phyloP scores from a whole-genome alignment of 2,888 invertebrate genomes.

The Hyposoter dolosus region DNA sequence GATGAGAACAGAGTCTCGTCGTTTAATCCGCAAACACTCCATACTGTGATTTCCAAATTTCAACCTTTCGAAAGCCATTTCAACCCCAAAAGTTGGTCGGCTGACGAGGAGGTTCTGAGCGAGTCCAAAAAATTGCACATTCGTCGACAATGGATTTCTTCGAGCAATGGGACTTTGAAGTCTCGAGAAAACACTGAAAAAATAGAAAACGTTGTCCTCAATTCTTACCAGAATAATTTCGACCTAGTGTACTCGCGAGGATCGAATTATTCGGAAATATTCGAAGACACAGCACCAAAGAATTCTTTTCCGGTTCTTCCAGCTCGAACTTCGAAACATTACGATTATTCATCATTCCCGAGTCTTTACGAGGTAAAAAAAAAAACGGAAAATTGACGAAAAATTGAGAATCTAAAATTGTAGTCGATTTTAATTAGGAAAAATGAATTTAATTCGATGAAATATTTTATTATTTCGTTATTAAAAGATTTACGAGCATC shows the following conservation, averaged over 20 bases:
- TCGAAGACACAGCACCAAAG: background rate
- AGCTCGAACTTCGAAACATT: background rate
- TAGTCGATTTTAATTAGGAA: background rate
- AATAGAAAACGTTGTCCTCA: slow-evolving; percentile 12
- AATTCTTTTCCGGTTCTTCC: background rate
- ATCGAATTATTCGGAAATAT: slow-evolving; percentile 59
- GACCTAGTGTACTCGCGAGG: slow-evolving; percentile 34
- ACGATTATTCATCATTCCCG: slow-evolving; percentile 45
- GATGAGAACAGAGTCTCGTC: slow-evolving; percentile 16
- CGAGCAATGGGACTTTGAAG: slow-evolving; percentile 3
- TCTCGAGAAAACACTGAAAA: background rate
- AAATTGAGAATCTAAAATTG: background rate
- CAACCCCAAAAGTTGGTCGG: background rate
- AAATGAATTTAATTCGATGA: background rate
- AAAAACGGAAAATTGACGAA: too few species aligned
- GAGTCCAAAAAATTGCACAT: background rate
- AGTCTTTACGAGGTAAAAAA: slow-evolving; percentile 48
- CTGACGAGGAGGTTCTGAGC: background rate
- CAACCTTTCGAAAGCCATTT: slow-evolving; percentile 28
- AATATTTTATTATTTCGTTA: background rate
- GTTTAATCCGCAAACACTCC: background rate
- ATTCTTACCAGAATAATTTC: slow-evolving; percentile 49
- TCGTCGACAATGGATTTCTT: background rate
- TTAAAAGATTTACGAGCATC: slow-evolving; percentile 48
- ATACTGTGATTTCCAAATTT: background rate